phyloP scores from a whole-genome alignment of 2,888 invertebrate species.

The Lithosia quadra region DNA sequence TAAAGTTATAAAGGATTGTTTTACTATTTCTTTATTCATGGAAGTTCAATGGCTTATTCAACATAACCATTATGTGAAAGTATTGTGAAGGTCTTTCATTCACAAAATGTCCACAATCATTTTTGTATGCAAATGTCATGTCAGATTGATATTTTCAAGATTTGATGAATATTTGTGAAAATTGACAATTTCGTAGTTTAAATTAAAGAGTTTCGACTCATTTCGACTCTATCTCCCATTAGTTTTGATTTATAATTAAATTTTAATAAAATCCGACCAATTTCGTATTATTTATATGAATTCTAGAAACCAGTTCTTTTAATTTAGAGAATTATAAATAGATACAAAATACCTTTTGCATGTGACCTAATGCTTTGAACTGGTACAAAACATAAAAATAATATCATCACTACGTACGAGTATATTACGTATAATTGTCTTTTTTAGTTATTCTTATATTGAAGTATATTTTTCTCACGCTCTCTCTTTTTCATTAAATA shows the following conservation, averaged over 20 bases:
- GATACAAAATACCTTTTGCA: not conserved
- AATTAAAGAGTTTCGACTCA: no score
- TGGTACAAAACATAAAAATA: not conserved
- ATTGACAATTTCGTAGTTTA: no score
- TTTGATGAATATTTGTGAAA: not conserved
- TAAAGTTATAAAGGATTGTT: not conserved
- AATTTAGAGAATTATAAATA: not conserved
- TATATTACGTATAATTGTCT: not conserved
- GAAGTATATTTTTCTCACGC: not conserved
- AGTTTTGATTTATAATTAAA: no score
- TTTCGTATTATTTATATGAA: not conserved
- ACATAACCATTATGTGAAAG: not conserved
- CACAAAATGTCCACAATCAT: not conserved
- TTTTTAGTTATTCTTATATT: not conserved
- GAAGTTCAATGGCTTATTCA: not conserved
- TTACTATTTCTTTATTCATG: not conserved
- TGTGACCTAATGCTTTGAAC: slow-evolving; percentile 1
- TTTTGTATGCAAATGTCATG: not conserved
- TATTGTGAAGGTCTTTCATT: not conserved
- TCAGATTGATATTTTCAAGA: not conserved
- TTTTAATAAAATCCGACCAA: no score
- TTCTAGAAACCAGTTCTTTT: not conserved
- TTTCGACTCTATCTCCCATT: no score
- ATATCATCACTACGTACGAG: not conserved
- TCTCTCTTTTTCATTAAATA: not conserved